Base-by-base conservation (phyloP, 2,888 invertebrate species). In the Podotricha telesiphe region DNA sequence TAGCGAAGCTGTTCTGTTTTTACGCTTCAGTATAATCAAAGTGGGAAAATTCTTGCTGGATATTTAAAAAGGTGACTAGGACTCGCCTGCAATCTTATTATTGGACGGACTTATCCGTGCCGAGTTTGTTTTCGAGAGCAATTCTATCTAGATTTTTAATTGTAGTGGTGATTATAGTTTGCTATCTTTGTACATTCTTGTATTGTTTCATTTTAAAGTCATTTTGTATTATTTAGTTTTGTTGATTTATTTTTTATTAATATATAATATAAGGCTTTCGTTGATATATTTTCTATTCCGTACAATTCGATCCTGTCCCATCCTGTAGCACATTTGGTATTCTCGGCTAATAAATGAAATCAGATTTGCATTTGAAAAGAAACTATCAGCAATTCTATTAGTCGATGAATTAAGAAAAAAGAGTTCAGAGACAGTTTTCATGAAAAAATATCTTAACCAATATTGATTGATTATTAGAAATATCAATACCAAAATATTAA, bases 1-100 rank as follows among this genome's bases (percentile, higher is more conserved):
- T 88, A 85, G 79, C 79, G 72, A 74, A 75, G 78, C 78, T 68
- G 70, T 69, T 78, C 86, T 88, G 88, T 89, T 89, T 89, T 89
- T 86, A 83, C 85, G 79, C 78, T 73, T 69, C 76, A 73, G 75
- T 77, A 79, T 86, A 86, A 87, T 87, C 85, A 86, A 87, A 87
- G 82, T 85, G 80, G 79, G 78, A 74, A 78, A 68, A 83, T 80
- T 76, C 74, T 74, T 71, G 75, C 78, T 72, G 78, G 78, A 82
- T 81, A 83, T 72, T 84, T 80, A 76, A 76, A 80, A 79, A 82
- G 82, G 81, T 84, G 79, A 76, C 73, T 69, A 70, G 72, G 74
- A 73, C 50, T 62, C 19, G 48, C 68, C 73, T 71, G 68, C 71
- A 72, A 70, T 66, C 79, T 76, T 73, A 75, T 70, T 73, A 74